These are phyloP conservation scores for Lepilemur ruficaudatus DNA, from an alignment of 2,797 vertebrate species.

Conservation along the genomic window DNA sequence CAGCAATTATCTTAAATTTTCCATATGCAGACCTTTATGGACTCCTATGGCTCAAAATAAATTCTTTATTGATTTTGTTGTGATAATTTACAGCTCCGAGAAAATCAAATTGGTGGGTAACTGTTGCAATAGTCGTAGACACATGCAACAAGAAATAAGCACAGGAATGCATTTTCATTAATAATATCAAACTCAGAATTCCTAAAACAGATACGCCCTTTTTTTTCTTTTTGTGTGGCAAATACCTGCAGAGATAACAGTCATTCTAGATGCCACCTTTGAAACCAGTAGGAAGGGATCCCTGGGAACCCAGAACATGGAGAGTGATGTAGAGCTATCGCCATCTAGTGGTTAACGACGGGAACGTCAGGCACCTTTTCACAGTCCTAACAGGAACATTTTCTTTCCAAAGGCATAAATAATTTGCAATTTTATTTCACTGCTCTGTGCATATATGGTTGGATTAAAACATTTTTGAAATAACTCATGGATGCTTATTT, in stretches of 20 bases:
- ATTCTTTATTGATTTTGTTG: slow-evolving; percentile 70
- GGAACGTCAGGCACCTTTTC: neutral
- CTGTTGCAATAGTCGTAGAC: slow-evolving; percentile 29
- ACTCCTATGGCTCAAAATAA: slow-evolving; percentile 50
- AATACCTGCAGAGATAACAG: slow-evolving; percentile 58
- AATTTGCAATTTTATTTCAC: slow-evolving; percentile 41
- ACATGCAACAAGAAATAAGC: neutral
- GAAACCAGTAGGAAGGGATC: neutral
- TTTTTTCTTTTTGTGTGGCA: neutral
- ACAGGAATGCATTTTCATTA: slow-evolving; percentile 44
- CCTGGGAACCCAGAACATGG: neutral
- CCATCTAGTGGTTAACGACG: slow-evolving; percentile 63
- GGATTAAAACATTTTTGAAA: slow-evolving; percentile 30
- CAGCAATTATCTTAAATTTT: slow-evolving; percentile 55
- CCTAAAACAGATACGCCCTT: slow-evolving; percentile 11
- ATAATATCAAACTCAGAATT: slow-evolving; percentile 49
- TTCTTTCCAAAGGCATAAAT: neutral
- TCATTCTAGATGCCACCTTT: slow-evolving; percentile 4
- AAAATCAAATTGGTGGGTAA: slow-evolving; percentile 58
- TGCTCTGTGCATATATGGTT: neutral
- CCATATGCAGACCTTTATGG: slow-evolving; percentile 57
- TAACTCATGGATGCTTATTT: neutral
- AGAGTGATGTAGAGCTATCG: slow-evolving; percentile 53
- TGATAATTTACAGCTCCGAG: slow-evolving; percentile 63
- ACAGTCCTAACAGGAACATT: neutral